phyloP scores from a whole-genome alignment of 2,888 invertebrate genomes.

The Formica aserva region DNA sequence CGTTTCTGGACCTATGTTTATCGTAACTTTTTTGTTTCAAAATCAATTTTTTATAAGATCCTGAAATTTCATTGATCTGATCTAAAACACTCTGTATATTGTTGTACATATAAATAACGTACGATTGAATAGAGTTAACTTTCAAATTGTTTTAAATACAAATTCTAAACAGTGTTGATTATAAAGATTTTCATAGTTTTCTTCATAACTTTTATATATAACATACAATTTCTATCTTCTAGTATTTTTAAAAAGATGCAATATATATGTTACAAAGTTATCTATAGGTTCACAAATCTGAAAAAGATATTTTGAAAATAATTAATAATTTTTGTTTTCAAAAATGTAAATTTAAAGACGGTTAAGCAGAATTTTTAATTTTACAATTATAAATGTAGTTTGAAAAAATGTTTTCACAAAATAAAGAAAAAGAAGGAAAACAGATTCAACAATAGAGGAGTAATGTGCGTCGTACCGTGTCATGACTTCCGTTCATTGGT shows the following conservation, averaged over 20 bases:
- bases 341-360: neutral
- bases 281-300: neutral
- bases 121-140: neutral
- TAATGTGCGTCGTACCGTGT: constrained; percentile 1
- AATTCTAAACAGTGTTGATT: neutral
- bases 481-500: neutral
- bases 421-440: neutral
- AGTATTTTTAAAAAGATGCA: neutral
- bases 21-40: too few species aligned
- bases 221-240: neutral
- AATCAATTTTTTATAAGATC: too few species aligned
- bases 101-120: neutral
- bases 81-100: neutral
- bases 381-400: neutral
- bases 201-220: neutral
- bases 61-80: too few species aligned
- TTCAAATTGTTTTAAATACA: neutral
- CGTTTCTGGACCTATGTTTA: too few species aligned
- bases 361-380: neutral
- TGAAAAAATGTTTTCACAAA: neutral
- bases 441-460: neutral
- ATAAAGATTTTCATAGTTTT: neutral
- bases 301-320: neutral
- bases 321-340: neutral
- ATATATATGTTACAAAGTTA: neutral